A percentile compares a stretch with the other conserved stretches of the same genome.
Conservation (phyloP, 2,888 invertebrate genomes). For the Eurois occulta region DNA sequence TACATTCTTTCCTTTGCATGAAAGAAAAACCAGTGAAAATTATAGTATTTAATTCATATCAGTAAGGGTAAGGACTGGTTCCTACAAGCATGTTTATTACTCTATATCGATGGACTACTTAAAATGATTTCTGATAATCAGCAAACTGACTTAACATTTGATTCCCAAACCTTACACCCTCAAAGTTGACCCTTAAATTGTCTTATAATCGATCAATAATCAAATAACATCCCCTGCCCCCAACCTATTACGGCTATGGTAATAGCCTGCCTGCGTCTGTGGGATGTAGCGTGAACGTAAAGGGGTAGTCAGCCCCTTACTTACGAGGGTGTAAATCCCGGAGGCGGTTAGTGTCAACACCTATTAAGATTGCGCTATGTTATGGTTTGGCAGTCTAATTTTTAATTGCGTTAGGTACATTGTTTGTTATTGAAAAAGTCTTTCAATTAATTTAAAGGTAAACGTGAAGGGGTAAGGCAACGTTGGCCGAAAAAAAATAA, state of each 20-base stretch:
- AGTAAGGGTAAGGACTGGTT: neutral
- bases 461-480: neutral
- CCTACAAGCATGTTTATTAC: neutral
- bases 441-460: neutral
- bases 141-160: neutral
- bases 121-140: no score
- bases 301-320: constrained; percentile 24
- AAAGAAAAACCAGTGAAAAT: no score
- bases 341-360: constrained; percentile 42
- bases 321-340: constrained; percentile 43
- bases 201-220: constrained; percentile 12
- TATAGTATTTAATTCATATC: neutral
- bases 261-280: constrained; percentile 12
- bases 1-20: no score
- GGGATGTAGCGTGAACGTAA: constrained; percentile 20
- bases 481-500: neutral
- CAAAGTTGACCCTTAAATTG: neutral
- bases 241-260: constrained; percentile 3
- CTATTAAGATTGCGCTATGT: constrained; percentile 43
- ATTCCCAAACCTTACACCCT: neutral
- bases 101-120: neutral
- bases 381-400: constrained; percentile 5
- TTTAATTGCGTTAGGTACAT: neutral
- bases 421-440: neutral
- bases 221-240: constrained; percentile 14